These are phyloP conservation scores for Rambutsinella grinnellia DNA, from an alignment of 2,888 invertebrate genomes.

Conservation along the genomic window DNA sequence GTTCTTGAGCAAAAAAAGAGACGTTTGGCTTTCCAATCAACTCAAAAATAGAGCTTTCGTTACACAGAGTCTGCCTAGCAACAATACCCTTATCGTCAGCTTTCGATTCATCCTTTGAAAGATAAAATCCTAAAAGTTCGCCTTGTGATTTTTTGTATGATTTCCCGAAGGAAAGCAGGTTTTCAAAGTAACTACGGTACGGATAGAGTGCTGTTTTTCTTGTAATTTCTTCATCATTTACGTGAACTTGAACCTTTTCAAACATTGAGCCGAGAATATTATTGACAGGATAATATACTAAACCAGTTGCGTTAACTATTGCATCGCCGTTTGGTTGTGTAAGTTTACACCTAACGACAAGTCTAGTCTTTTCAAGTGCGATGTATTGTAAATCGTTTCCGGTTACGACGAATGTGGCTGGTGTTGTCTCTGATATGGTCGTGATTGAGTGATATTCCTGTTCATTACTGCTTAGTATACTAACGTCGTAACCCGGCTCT, in stretches of 20 bases:
- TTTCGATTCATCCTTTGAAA: conserved; percentile 32
- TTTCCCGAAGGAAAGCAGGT: conserved; percentile 15
- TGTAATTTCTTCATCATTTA: conserved; percentile 20
- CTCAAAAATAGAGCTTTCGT: conserved; percentile 45
- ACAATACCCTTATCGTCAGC: conserved; percentile 21
- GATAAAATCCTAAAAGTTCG: conserved; percentile 32
- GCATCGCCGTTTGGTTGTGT: background rate
- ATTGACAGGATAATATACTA: conserved; percentile 41
- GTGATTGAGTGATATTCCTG: conserved; percentile 20
- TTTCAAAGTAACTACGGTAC: conserved; percentile 33
- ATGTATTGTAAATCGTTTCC: conserved; percentile 50
- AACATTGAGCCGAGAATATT: conserved; percentile 38
- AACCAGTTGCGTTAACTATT: background rate
- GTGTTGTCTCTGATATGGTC: conserved; percentile 7
- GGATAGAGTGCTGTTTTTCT: conserved; percentile 28
- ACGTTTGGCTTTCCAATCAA: conserved; percentile 40
- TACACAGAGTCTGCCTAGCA: conserved; percentile 5
- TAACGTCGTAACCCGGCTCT: conserved; percentile 39
- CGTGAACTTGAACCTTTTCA: conserved; percentile 15
- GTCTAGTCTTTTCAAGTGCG: conserved; percentile 18
- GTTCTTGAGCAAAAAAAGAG: conserved; percentile 30
- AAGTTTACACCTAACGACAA: conserved; percentile 31
- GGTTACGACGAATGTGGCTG: conserved; percentile 39
- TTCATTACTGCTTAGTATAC: background rate
- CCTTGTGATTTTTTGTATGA: conserved; percentile 30